Percentiles rank a stretch among this genome's conserved stretches.
Evolutionary conservation across 2,888 invertebrate species (phyloP).

Genomic region (Oxycera nigricornis): DNA sequence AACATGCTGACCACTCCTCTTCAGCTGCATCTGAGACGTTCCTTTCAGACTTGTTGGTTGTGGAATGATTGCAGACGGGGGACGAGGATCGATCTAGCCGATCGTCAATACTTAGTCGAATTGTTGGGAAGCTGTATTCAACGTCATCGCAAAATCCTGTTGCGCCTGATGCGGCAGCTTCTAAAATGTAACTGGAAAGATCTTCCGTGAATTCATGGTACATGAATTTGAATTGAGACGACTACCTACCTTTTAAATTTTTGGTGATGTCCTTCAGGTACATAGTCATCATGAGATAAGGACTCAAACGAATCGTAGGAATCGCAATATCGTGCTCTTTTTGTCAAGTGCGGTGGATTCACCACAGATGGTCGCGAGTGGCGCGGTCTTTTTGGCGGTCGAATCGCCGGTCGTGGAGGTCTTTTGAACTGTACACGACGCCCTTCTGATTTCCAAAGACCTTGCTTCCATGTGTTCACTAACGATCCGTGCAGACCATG

Average conservation of each 20-base stretch:
- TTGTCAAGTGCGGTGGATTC: constrained; percentile 54
- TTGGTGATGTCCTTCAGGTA: not conserved
- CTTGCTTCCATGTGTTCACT: constrained; percentile 84
- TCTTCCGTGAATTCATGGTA: too few species aligned
- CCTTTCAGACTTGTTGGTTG: not conserved
- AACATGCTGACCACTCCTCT: constrained; percentile 71
- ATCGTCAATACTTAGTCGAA: constrained; percentile 58
- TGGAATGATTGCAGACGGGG: not conserved
- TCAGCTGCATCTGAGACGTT: too few species aligned
- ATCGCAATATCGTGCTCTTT: constrained; percentile 36
- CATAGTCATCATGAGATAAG: constrained; percentile 36
- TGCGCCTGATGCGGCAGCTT: constrained; percentile 54
- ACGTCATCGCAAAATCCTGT: constrained; percentile 56
- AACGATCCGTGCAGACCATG: constrained; percentile 77
- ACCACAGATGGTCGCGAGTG: constrained; percentile 56
- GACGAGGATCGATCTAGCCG: constrained; percentile 46
- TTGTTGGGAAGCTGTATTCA: constrained; percentile 60
- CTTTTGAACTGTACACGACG: constrained; percentile 59
- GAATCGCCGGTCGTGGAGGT: constrained; percentile 59
- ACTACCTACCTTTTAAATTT: not conserved
- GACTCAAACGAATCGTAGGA: not conserved
- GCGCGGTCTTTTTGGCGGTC: constrained; percentile 58
- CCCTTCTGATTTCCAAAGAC: constrained; percentile 67
- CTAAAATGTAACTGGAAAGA: too few species aligned
- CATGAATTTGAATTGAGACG: too few species aligned